A percentile compares a stretch with the other conserved stretches of the same genome.
Evolutionary conservation across 1,140 invertebrate genomes (phyloP).

Genomic region (Diabrotica virgifera): DNA sequence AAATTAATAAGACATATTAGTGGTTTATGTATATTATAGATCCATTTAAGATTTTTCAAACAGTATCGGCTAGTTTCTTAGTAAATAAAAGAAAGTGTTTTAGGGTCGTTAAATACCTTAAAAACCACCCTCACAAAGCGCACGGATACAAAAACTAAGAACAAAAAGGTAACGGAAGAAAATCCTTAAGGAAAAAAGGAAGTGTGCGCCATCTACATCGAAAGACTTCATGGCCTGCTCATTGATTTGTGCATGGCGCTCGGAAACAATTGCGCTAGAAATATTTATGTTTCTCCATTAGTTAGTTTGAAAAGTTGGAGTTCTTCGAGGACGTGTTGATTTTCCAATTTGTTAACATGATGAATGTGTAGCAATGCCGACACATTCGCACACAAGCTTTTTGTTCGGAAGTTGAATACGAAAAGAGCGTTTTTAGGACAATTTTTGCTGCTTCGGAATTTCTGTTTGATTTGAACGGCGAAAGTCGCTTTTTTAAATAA

Average conservation of each 20-base stretch:
- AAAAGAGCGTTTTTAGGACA: background rate
- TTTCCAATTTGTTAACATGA: background rate
- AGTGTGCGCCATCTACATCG: background rate
- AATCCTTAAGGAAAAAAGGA: background rate
- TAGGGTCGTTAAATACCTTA: too few species aligned
- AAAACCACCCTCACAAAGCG: too few species aligned
- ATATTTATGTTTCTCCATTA: slow-evolving; percentile 3
- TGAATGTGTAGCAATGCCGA: background rate
- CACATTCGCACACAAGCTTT: background rate
- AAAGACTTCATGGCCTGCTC: background rate
- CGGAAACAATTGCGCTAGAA: background rate
- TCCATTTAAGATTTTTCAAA: too few species aligned
- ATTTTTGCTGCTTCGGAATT: background rate
- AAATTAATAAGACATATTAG: too few species aligned
- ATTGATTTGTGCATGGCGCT: background rate
- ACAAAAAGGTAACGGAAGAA: too few species aligned
- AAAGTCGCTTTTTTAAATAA: too few species aligned
- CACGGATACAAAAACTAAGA: too few species aligned
- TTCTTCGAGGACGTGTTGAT: background rate
- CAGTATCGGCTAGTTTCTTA: too few species aligned
- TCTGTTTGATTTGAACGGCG: too few species aligned
- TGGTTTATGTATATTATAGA: too few species aligned
- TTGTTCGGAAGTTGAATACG: background rate
- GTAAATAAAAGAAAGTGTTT: too few species aligned
- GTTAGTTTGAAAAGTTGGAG: slow-evolving; percentile 2